phyloP scores from a whole-genome alignment of 1,140 invertebrate genomes.

The Drosophila triauraria region DNA sequence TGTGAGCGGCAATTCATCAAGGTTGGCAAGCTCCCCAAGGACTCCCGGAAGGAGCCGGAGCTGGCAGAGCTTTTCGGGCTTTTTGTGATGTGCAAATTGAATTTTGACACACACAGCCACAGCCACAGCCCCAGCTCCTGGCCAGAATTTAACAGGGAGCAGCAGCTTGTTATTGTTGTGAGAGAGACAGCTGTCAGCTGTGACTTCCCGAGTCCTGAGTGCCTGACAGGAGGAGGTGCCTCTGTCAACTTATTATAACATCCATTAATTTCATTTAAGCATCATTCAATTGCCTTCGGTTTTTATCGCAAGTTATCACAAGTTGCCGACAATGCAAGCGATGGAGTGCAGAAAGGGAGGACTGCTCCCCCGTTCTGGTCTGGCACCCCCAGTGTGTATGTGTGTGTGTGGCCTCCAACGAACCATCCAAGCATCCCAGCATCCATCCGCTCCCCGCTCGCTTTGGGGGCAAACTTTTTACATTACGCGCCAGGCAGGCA shows the following conservation, averaged over 20 bases:
- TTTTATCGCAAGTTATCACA: conserved; percentile 76
- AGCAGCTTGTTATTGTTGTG: conserved; percentile 32
- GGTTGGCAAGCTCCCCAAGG: conserved; percentile 8
- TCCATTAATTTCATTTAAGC: conserved; percentile 84
- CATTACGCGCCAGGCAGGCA: conserved; percentile 57
- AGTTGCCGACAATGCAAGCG: conserved; percentile 55
- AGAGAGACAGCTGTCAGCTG: conserved; percentile 49
- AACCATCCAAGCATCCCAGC: neutral
- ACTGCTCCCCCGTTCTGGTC: neutral
- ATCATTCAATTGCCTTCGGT: conserved; percentile 82
- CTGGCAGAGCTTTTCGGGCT: conserved; percentile 3
- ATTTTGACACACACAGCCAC: conserved; percentile 64
- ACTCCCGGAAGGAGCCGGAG: conserved; percentile 24
- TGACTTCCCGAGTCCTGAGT: conserved; percentile 18
- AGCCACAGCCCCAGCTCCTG: conserved; percentile 7
- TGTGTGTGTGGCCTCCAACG: neutral
- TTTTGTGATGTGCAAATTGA: conserved; percentile 72
- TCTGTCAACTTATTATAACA: conserved; percentile 84
- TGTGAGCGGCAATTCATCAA: conserved; percentile 43
- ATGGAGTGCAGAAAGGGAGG: conserved; percentile 23
- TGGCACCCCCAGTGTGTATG: neutral
- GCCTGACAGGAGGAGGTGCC: conserved; percentile 7
- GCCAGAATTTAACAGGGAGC: conserved; percentile 30
- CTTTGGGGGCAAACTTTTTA: conserved; percentile 58
- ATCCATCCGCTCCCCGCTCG: neutral